A percentile compares a stretch with the other conserved stretches of the same genome.
Evolutionary conservation across 2,888 invertebrate genomes (phyloP).

Genomic region (Eristalis pertinax): DNA sequence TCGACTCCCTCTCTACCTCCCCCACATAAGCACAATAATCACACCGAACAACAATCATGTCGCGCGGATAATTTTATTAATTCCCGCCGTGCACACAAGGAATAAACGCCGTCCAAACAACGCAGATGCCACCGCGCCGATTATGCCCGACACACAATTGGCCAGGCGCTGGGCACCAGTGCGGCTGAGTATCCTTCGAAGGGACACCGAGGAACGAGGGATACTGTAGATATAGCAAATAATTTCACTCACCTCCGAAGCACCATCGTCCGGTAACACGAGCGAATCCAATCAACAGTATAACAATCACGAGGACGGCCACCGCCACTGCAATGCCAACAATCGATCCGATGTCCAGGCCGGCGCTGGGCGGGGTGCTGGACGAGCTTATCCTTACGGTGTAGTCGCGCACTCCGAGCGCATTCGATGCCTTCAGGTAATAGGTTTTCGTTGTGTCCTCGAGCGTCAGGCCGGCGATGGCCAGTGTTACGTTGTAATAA

Average conservation of each 20-base stretch:
- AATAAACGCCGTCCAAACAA: slow-evolving; percentile 16
- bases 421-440: slow-evolving; percentile 86
- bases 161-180: neutral
- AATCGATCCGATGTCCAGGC: slow-evolving; percentile 88
- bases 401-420: slow-evolving; percentile 86
- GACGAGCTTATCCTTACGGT: slow-evolving; percentile 87
- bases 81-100: neutral
- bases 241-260: slow-evolving; percentile 88
- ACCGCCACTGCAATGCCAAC: slow-evolving; percentile 89
- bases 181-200: neutral
- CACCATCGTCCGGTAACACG: slow-evolving; percentile 92
- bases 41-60: slow-evolving; percentile 4
- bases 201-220: no score
- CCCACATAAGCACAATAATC: neutral
- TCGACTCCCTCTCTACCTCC: no score
- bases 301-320: slow-evolving; percentile 86
- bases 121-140: neutral
- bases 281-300: slow-evolving; percentile 87
- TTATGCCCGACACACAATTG: neutral
- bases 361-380: slow-evolving; percentile 85
- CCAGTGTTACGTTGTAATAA: slow-evolving; percentile 86
- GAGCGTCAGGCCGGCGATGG: slow-evolving; percentile 86
- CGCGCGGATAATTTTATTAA: slow-evolving; percentile 23
- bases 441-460: slow-evolving; percentile 89
- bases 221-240: neutral